Evolutionary conservation across 2,797 vertebrate genomes (phyloP).

Genomic region (Siniperca undulata): DNA sequence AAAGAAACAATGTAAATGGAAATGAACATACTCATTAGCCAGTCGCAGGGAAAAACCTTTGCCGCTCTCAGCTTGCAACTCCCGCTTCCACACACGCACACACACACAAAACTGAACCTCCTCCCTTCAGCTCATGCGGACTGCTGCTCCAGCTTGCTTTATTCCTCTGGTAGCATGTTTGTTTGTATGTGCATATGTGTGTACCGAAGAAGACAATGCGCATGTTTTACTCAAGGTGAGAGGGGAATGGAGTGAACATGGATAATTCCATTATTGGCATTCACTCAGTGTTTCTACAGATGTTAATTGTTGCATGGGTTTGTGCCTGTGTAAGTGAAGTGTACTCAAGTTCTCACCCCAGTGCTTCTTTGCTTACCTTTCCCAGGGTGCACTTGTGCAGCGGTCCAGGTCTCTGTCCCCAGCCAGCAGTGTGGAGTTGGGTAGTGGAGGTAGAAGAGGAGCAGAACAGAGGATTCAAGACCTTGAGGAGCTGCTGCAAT

Average conservation of each 20-base stretch:
- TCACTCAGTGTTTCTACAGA: conserved; percentile 82
- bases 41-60: conserved; percentile 95
- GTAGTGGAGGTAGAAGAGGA: conserved; percentile 75
- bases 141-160: conserved; percentile 68
- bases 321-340: conserved; percentile 89
- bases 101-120: conserved; percentile 58
- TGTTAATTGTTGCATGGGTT: conserved; percentile 93
- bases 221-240: conserved; percentile 76
- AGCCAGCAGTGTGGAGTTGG: conserved; percentile 83
- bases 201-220: conserved; percentile 65
- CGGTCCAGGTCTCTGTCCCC: conserved; percentile 95
- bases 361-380: conserved; percentile 81
- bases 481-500: conserved; percentile 89
- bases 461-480: conserved; percentile 89
- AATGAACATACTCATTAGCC: conserved; percentile 99
- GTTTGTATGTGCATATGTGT: conserved; percentile 73
- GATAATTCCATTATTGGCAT: conserved; percentile 95
- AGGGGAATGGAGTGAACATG: conserved; percentile 65
- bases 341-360: conserved; percentile 88
- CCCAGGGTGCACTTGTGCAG: conserved; percentile 93
- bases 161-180: conserved; percentile 76
- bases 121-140: conserved; percentile 68
- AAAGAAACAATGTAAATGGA: conserved; percentile 99
- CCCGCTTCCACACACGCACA: conserved; percentile 63
- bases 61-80: conserved; percentile 81